phyloP scores from a whole-genome alignment of 2,113 vertebrate species.

The Tauraco erythrolophus region DNA sequence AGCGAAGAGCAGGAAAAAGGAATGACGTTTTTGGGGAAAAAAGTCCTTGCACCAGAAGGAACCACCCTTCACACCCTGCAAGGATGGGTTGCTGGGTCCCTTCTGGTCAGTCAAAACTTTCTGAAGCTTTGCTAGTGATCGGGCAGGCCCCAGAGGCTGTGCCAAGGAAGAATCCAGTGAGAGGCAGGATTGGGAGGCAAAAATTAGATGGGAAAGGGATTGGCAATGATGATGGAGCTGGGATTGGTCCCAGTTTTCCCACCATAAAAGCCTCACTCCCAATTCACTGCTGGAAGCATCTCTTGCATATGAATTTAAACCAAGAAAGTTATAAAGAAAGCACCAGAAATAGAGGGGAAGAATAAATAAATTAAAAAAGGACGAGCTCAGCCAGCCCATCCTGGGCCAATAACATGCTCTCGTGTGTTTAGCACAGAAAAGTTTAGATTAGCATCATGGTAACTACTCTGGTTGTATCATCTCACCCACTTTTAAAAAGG shows the following conservation, averaged over 20 bases:
- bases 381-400: background rate
- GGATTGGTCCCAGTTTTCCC: background rate
- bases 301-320: background rate
- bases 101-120: background rate
- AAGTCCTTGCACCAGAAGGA: background rate
- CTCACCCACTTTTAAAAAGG: background rate
- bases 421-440: background rate
- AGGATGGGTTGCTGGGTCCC: background rate
- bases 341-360: background rate
- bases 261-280: background rate
- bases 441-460: background rate
- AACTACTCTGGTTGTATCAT: background rate
- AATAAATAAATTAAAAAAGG: background rate
- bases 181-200: background rate
- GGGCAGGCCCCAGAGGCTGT: background rate
- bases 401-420: background rate
- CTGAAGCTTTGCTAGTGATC: background rate
- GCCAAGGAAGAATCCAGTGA: background rate
- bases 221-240: background rate
- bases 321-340: background rate
- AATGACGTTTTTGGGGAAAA: background rate
- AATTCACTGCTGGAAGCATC: constrained; percentile 37
- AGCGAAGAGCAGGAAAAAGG: background rate
- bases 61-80: accelerated
- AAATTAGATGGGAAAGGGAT: background rate